phyloP scores from a whole-genome alignment of 2,888 invertebrate species.

The Macroteleia sp. region DNA sequence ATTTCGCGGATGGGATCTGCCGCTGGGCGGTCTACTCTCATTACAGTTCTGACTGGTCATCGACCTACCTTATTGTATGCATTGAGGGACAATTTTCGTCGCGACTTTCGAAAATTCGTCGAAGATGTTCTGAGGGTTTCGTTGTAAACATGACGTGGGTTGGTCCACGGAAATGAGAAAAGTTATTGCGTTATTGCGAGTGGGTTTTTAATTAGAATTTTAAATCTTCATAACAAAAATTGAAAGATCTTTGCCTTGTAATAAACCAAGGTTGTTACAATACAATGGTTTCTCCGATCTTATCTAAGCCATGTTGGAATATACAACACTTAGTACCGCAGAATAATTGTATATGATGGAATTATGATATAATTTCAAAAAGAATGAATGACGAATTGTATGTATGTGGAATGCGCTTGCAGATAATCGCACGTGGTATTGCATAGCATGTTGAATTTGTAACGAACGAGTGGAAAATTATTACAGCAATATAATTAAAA shows the following conservation, averaged over 20 bases:
- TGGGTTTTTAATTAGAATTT: conserved; percentile 51
- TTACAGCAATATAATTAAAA: no score
- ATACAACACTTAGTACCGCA: conserved; percentile 40
- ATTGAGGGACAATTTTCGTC: conserved; percentile 31
- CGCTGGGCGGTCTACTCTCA: conserved; percentile 49
- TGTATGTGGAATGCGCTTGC: background rate
- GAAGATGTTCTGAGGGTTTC: background rate
- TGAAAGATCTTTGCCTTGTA: background rate
- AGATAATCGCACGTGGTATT: background rate
- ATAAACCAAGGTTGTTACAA: conserved; percentile 19
- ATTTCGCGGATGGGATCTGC: conserved; percentile 23
- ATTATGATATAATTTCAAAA: conserved; percentile 41
- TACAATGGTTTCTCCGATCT: conserved; percentile 37
- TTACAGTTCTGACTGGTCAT: conserved; percentile 40
- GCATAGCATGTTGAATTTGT: background rate
- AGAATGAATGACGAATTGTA: conserved; percentile 37
- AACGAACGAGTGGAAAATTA: no score
- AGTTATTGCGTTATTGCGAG: conserved; percentile 10
- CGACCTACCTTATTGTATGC: conserved; percentile 44
- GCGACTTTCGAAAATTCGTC: conserved; percentile 24
- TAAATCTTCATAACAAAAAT: conserved; percentile 41
- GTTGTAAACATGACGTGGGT: background rate
- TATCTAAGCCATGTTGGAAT: conserved; percentile 38
- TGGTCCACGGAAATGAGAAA: background rate
- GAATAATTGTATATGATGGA: conserved; percentile 57